Base-by-base conservation (phyloP, 2,888 invertebrate genomes). In the Spodoptera picta region DNA sequence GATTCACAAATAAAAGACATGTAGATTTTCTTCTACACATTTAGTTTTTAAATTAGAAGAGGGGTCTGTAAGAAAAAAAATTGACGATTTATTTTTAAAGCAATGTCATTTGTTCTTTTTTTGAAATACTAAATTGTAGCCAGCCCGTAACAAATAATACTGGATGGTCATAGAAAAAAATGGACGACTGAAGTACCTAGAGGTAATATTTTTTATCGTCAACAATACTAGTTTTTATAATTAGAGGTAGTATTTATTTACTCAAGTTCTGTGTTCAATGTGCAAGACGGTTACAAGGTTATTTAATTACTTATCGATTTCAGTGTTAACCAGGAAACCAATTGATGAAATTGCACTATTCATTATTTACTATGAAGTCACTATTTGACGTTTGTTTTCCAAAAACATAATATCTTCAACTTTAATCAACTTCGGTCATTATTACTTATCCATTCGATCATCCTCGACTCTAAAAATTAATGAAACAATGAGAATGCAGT, bases 81-180 rank as follows among this genome's bases (percentile, higher is more conserved):
- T 11, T 45, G 10, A 12, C 19, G 23, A 41, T n/a, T 14, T 56
- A 55, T 69, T 62, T 56, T n/a, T 56, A 56, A 47, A 44, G 9
- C 47, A 12, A 36, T 31, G 44, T 45, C 68, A 43, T 62, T 69
- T 42, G 45, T 56, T 68, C 55, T 49, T 69, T 69, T 67, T 68
- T 68, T 19, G 55, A 68, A 56, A n/a, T 42, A 7, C 14, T 45
- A 43, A 27, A 19, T 19, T 43, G 24, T 14, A 43, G 23, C 27
- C 42, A 54, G 53, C 45, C 49, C 27, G 67, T 52, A 27, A 27
- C 27, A 31, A 44, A 46, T 9, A 44, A 27, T 48, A 44, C 42
- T 45, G 43, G 36, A 36, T 36, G 36, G 9, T 7, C 2, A 36
- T 2, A 36, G 6, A 9, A 36, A 36, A 36, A 36, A 36, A 36